Percentiles rank a stretch among this genome's conserved stretches.
Evolutionary conservation across 2,888 invertebrate genomes (phyloP).

Genomic region (Ctena decussata): DNA sequence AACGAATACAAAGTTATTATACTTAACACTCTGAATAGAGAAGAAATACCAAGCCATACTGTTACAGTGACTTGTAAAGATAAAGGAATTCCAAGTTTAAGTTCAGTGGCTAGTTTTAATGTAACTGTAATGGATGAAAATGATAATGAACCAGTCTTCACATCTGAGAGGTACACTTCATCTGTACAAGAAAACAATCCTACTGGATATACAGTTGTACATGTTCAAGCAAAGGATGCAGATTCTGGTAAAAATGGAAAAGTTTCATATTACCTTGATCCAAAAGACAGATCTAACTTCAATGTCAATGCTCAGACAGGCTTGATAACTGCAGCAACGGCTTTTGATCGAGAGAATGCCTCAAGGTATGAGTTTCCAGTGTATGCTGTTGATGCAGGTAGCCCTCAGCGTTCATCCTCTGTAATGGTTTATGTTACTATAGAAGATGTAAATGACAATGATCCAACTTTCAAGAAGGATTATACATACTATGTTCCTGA

Average conservation of each 20-base stretch:
- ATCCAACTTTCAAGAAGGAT: constrained; percentile 71
- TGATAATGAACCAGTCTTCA: constrained; percentile 95
- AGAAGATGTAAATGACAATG: constrained; percentile 79
- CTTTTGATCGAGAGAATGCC: constrained; percentile 76
- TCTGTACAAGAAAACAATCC: constrained; percentile 73
- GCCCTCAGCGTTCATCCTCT: constrained; percentile 71
- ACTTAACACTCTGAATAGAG: constrained; percentile 63
- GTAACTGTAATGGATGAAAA: constrained; percentile 93
- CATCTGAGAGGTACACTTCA: constrained; percentile 85
- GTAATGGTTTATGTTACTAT: constrained; percentile 73
- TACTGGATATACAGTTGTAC: constrained; percentile 66
- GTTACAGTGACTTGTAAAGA: constrained; percentile 71
- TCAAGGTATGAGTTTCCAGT: constrained; percentile 72
- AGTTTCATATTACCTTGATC: constrained; percentile 67
- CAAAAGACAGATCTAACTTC: constrained; percentile 61
- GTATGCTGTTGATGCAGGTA: constrained; percentile 74
- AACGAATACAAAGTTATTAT: constrained; percentile 76
- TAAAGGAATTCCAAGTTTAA: constrained; percentile 67
- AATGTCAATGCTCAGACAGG: constrained; percentile 75
- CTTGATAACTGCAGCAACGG: constrained; percentile 70
- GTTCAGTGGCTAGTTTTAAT: constrained; percentile 58
- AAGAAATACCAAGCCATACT: constrained; percentile 59
- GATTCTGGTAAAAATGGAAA: constrained; percentile 73
- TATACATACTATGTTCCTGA: constrained; percentile 75
- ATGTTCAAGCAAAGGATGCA: constrained; percentile 73